Evolutionary conservation across 2,113 vertebrate species (phyloP).

Genomic region (Cyanocitta stelleri): DNA sequence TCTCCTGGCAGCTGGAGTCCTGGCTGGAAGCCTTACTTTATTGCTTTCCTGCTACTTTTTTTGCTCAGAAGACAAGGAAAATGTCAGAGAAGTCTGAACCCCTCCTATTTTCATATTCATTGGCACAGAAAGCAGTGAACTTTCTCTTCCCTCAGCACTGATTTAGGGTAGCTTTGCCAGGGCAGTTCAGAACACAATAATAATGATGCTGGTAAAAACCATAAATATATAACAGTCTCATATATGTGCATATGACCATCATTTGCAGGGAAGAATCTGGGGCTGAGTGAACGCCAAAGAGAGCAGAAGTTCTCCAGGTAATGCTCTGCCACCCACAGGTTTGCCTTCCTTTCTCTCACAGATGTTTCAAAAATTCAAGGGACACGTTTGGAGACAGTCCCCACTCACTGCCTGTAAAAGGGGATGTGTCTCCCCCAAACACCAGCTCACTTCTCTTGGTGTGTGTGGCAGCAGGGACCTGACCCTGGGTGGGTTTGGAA

Average conservation of each 20-base stretch:
- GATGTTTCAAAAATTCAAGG: accelerated
- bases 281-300: not conserved
- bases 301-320: not conserved
- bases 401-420: not conserved
- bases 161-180: not conserved
- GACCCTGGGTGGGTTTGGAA: not conserved
- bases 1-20: not conserved
- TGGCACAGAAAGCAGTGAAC: not conserved
- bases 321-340: not conserved
- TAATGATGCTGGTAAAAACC: not conserved
- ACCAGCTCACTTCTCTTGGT: not conserved
- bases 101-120: not conserved
- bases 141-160: not conserved
- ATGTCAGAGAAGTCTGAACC: not conserved
- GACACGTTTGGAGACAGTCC: not conserved
- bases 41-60: not conserved
- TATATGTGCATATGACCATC: not conserved
- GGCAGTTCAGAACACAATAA: not conserved
- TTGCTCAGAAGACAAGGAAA: not conserved
- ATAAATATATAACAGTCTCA: not conserved
- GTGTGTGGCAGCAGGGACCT: not conserved
- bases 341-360: not conserved
- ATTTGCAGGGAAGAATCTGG: not conserved
- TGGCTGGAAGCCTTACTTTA: not conserved
- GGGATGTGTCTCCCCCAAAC: not conserved